Conservation (phyloP, 1,140 invertebrate genomes). For the Ceratoteleas bidentatus region DNA sequence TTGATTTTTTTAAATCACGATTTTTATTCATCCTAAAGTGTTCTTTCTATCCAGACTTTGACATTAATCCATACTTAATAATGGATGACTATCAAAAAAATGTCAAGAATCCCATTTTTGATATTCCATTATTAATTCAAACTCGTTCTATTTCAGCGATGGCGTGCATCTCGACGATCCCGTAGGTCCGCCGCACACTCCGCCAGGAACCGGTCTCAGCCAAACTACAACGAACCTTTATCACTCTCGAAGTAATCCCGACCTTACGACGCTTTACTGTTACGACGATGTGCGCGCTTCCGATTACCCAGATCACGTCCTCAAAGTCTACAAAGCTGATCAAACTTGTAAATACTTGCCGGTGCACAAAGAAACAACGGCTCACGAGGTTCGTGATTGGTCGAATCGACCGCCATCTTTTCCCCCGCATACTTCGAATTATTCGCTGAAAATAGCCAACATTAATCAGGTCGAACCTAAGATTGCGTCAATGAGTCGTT, state of each 20-base stretch:
- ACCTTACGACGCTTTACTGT: slow-evolving; percentile 89
- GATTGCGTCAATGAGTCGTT: not conserved
- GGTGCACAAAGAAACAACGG: slow-evolving; percentile 98
- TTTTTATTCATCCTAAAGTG: no score
- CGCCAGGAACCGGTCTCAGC: slow-evolving; percentile 76
- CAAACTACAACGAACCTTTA: slow-evolving; percentile 83
- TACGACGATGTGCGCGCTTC: slow-evolving; percentile 88
- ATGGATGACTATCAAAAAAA: no score
- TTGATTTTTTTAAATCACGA: no score
- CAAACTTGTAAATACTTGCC: slow-evolving; percentile 98
- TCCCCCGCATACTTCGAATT: no score
- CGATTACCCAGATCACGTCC: slow-evolving; percentile 97
- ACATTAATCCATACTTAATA: no score
- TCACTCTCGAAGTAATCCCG: slow-evolving; percentile 95
- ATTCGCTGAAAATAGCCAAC: no score
- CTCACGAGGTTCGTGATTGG: slow-evolving; percentile 86
- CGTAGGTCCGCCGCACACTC: slow-evolving; percentile 78
- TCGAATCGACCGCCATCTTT: no score
- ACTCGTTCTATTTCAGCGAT: slow-evolving; percentile 74
- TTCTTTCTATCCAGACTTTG: no score
- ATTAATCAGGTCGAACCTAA: no score
- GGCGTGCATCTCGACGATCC: slow-evolving; percentile 84
- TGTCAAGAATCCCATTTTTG: no score
- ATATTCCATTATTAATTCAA: no score
- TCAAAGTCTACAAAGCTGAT: slow-evolving; percentile 98